Evolutionary conservation across 2,113 vertebrate species (phyloP).

Genomic region (Oncorhynchus clarkii): DNA sequence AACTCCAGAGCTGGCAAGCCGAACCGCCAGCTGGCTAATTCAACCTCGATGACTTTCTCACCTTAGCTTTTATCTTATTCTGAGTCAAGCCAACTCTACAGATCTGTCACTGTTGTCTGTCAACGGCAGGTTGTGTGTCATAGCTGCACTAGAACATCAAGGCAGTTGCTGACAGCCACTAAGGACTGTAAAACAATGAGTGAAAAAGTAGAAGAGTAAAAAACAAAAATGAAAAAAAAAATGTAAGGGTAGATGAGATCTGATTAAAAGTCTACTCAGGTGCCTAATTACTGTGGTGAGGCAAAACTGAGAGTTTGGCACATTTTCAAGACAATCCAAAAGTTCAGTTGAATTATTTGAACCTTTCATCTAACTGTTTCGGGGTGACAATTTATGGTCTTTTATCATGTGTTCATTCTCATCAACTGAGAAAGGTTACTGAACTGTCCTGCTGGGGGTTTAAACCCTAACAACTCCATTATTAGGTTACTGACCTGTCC

Average conservation of each 20-base stretch:
- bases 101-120: conserved; percentile 44
- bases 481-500: too few species aligned
- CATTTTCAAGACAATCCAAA: background rate
- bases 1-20: conserved; percentile 48
- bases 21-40: conserved; percentile 33
- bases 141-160: background rate
- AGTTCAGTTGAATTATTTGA: background rate
- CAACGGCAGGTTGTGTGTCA: conserved; percentile 30
- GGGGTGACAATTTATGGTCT: background rate
- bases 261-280: background rate
- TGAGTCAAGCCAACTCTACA: conserved; percentile 34
- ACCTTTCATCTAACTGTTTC: background rate
- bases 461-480: too few species aligned
- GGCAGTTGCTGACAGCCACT: background rate
- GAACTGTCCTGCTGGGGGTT: too few species aligned
- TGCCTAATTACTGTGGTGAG: conserved; percentile 18
- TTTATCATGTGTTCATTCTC: background rate
- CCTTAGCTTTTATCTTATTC: conserved; percentile 52
- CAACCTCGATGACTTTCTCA: conserved; percentile 50
- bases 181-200: background rate
- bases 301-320: background rate
- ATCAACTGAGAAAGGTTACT: background rate
- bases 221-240: background rate
- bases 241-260: background rate
- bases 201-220: background rate